Evolutionary conservation across 2,888 invertebrate species (phyloP), one percentile per base, ranked within the genome.

Genomic region (Caradrina clavipalpis): DNA sequence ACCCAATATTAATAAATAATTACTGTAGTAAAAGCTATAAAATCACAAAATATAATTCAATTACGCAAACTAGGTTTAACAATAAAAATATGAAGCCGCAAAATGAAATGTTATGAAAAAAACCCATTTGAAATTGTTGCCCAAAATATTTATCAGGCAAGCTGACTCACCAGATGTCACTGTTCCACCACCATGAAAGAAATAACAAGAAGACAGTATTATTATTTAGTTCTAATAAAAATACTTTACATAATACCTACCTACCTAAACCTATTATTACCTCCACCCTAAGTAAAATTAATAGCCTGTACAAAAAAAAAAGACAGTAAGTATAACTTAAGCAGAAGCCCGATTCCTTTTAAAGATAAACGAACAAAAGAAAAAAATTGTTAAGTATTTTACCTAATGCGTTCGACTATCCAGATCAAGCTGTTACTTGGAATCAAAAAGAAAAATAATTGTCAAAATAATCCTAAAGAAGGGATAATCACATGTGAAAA

Each of bases 111-210:
- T 79, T 77, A 82, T 77, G 69, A 63, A 65, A 35, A n/a, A 73
- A 81, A 78, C 84, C 87, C 84, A 69, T 76, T 82, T 78, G 49
- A 65, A 79, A 82, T 85, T 87, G 70, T 81, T 86, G 86, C 89
- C 90, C 88, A 89, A 83, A 85, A 78, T 74, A 78, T 68, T 69
- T 82, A 76, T 87, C 79, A 88, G 90, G 89, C 90, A 89, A 90
- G 88, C 92, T 86, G 89, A 96, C 95, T 95, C 93, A 95, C 95
- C 95, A 86, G 81, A 81, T 54, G 78, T 74, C 84, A 83, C 94
- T 95, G 94, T 91, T 85, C 94, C 95, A 92, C 93, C 95, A 95
- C 95, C 95, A 95, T 95, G 95, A 92, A 95, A 95, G 90, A 95
- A 93, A 95, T 84, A 93, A 92, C 79, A 82, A 78, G 64, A 76